These are phyloP conservation scores for Pelochelys cantorii DNA, from an alignment of 2,797 vertebrate species.

Conservation along the genomic window DNA sequence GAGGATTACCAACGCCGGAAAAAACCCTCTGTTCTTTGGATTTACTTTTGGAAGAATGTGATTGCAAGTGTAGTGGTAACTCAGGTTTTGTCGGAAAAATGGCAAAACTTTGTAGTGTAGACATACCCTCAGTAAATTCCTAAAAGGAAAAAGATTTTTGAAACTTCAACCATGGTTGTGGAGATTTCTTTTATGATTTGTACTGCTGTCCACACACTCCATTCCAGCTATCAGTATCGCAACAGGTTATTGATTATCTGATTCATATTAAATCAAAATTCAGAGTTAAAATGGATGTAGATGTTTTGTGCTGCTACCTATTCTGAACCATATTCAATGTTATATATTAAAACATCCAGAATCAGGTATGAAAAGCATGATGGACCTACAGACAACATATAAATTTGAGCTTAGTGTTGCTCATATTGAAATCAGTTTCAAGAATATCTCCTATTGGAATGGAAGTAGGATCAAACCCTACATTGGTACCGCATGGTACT, in stretches of 20 bases:
- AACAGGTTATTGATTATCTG: not conserved
- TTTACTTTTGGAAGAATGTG: no score
- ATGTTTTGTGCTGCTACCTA: not conserved
- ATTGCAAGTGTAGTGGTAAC: no score
- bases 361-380: not conserved
- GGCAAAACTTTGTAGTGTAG: no score
- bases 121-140: not conserved
- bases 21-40: no score
- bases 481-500: not conserved
- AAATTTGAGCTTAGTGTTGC: not conserved
- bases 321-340: not conserved
- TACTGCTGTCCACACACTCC: accelerated
- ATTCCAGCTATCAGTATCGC: not conserved
- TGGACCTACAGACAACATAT: not conserved
- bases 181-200: not conserved
- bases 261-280: not conserved
- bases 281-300: not conserved
- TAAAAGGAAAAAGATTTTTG: not conserved
- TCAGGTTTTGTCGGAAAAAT: no score
- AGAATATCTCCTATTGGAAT: not conserved
- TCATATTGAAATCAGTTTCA: not conserved
- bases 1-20: no score
- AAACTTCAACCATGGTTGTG: accelerated
- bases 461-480: not conserved
- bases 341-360: not conserved